Evolutionary conservation across 2,113 vertebrate genomes (phyloP).

Genomic region (Limanda limanda): DNA sequence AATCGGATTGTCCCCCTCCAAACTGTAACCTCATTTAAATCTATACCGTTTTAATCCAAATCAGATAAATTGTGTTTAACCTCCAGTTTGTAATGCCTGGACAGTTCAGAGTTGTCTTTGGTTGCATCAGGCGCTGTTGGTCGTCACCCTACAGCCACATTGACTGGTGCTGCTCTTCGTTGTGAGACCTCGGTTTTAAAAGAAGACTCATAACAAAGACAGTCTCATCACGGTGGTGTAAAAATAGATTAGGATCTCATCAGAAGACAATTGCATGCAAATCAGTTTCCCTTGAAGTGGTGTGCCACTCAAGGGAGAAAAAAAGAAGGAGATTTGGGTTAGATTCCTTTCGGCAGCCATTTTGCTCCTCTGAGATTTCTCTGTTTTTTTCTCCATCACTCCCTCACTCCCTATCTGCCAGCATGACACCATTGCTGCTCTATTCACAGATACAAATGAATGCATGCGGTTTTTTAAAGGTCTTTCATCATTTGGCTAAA

Average conservation of each 20-base stretch:
- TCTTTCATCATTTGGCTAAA: not conserved
- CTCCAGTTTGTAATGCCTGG: not conserved
- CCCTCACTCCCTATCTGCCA: not conserved
- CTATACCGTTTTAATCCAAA: not conserved
- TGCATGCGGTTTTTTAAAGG: not conserved
- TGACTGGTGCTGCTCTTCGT: not conserved
- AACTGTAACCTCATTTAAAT: not conserved
- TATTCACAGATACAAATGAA: slow-evolving; percentile 14
- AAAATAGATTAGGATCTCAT: slow-evolving; percentile 77
- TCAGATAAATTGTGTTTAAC: not conserved
- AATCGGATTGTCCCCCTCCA: too few species aligned
- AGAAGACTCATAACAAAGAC: slow-evolving; percentile 32
- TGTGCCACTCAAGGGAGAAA: slow-evolving; percentile 58
- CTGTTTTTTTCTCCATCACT: not conserved
- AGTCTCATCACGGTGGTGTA: slow-evolving; percentile 48
- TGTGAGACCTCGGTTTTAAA: slow-evolving; percentile 27
- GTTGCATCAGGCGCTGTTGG: not conserved
- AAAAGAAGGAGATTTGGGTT: slow-evolving; percentile 58
- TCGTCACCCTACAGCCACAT: not conserved
- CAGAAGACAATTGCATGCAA: slow-evolving; percentile 70
- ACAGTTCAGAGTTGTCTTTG: not conserved
- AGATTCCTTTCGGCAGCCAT: slow-evolving; percentile 60
- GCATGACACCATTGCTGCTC: not conserved
- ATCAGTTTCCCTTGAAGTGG: slow-evolving; percentile 72
- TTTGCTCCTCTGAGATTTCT: slow-evolving; percentile 40